A percentile compares a stretch with the other conserved stretches of the same genome.
phyloP scores from a whole-genome alignment of 2,888 invertebrate species.

The Dasysyrphus albostriatus region DNA sequence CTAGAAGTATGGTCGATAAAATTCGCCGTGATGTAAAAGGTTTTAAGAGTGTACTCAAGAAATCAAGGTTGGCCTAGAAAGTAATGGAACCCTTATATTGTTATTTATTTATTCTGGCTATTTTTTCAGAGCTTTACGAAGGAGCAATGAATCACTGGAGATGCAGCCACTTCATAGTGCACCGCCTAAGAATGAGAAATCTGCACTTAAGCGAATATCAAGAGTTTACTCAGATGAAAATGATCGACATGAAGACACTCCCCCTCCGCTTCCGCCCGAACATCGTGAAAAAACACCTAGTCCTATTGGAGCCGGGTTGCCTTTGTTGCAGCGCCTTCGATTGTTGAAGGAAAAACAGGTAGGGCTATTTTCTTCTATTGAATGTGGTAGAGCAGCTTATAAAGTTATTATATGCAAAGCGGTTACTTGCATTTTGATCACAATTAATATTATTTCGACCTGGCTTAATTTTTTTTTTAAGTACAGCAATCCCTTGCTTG shows the following conservation, averaged over 20 bases:
- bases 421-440: constrained; percentile 57
- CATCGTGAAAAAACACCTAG: constrained; percentile 86
- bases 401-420: constrained; percentile 59
- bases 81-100: not conserved
- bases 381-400: constrained; percentile 63
- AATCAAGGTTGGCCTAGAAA: constrained; percentile 82
- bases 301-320: constrained; percentile 93
- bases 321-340: constrained; percentile 90
- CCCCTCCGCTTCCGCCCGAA: constrained; percentile 80
- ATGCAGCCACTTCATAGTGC: constrained; percentile 86
- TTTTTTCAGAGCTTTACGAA: constrained; percentile 77
- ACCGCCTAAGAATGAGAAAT: constrained; percentile 84
- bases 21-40: constrained; percentile 93
- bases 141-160: constrained; percentile 88
- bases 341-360: constrained; percentile 94
- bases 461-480: constrained; percentile 51
- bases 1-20: constrained; percentile 92
- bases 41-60: constrained; percentile 86
- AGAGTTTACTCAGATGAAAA: constrained; percentile 90
- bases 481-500: constrained; percentile 58
- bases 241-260: constrained; percentile 85
- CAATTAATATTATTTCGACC: constrained; percentile 48
- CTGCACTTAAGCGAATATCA: constrained; percentile 89
- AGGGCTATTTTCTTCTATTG: constrained; percentile 76
- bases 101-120: not conserved